phyloP scores from a whole-genome alignment of 2,113 vertebrate species.

The Lophura nycthemera region DNA sequence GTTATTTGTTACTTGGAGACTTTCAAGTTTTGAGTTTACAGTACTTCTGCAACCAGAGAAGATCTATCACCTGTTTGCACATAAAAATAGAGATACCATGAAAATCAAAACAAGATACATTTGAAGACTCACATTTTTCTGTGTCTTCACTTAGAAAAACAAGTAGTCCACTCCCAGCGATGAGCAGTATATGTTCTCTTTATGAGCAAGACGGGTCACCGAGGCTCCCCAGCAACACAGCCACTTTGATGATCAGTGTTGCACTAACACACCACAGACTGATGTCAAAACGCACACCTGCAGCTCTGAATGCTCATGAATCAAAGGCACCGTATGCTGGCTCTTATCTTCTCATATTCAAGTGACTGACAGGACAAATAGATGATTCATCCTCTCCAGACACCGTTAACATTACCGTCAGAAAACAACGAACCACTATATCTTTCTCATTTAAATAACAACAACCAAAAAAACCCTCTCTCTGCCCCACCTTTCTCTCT shows the following conservation, averaged over 20 bases:
- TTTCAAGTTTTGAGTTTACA: background rate
- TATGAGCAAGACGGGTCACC: background rate
- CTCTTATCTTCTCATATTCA: background rate
- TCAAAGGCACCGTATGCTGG: background rate
- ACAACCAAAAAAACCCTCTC: background rate
- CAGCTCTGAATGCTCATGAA: background rate
- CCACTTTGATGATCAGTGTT: background rate
- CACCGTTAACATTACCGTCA: constrained; percentile 6
- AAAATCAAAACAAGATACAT: background rate
- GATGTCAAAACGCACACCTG: constrained; percentile 8
- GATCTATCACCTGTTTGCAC: background rate
- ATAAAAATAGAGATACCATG: background rate
- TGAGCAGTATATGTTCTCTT: background rate
- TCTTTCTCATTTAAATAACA: background rate
- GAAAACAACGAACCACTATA: constrained; percentile 21
- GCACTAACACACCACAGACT: background rate
- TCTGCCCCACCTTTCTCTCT: background rate
- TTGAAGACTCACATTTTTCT: background rate
- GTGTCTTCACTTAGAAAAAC: background rate
- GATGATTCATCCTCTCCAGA: constrained; percentile 49
- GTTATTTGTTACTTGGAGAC: background rate
- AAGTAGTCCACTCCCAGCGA: background rate
- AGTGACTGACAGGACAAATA: background rate
- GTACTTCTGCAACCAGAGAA: background rate
- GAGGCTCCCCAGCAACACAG: background rate